These are phyloP conservation scores for Encarsia formosa DNA, from an alignment of 2,888 invertebrate genomes.

Conservation along the genomic window DNA sequence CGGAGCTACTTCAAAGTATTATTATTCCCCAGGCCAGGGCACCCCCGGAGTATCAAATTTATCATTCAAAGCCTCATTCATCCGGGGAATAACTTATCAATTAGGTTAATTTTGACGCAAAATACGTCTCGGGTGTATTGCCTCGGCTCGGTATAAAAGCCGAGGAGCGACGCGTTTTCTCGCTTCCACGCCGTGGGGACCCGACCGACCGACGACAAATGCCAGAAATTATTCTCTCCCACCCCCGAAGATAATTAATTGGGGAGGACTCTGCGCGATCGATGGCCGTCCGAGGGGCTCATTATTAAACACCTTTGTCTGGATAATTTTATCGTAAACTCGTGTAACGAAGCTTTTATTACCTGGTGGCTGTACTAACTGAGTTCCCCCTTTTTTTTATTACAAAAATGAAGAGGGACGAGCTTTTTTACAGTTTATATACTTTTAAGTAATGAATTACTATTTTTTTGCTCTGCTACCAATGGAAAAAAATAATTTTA, in stretches of 20 bases:
- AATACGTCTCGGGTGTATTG: too few relatives aligned
- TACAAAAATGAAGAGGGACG: too few relatives aligned
- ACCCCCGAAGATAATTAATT: slow-evolving; percentile 39
- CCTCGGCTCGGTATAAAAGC: slow-evolving; percentile 15
- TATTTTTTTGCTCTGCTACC: too few relatives aligned
- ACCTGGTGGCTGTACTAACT: too few relatives aligned
- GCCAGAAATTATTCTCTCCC: slow-evolving; percentile 32
- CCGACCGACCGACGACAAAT: slow-evolving; percentile 18
- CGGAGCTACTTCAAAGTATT: too few relatives aligned
- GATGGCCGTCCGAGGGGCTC: slow-evolving; percentile 37
- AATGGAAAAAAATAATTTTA: too few relatives aligned
- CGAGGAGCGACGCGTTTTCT: not conserved
- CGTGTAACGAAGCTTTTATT: too few relatives aligned
- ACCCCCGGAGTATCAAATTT: slow-evolving; percentile 16
- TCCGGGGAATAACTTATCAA: slow-evolving; percentile 24
- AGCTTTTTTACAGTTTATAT: too few relatives aligned
- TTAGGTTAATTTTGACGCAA: slow-evolving; percentile 13
- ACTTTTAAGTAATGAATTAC: too few relatives aligned
- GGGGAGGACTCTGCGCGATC: slow-evolving; percentile 36
- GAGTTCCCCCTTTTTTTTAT: too few relatives aligned
- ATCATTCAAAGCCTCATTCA: slow-evolving; percentile 21
- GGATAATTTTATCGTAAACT: too few relatives aligned
- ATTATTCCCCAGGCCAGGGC: not conserved
- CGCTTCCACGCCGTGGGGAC: slow-evolving; percentile 7
- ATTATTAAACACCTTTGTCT: slow-evolving; percentile 39